Evolutionary conservation across 2,113 vertebrate genomes (phyloP).

Genomic region (Halcyon senegalensis): DNA sequence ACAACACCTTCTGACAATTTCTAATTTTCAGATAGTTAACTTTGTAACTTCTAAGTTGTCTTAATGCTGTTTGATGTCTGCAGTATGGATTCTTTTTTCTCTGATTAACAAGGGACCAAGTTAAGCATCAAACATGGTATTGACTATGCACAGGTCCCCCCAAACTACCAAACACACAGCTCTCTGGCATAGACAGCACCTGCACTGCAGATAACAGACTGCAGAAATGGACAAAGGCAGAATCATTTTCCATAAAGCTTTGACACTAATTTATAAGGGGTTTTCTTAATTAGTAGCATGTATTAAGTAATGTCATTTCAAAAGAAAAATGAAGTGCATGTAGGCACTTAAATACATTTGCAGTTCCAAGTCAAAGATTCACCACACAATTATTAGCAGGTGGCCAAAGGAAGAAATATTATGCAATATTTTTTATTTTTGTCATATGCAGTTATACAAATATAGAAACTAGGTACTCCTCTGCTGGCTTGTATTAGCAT

Average conservation of each 20-base stretch:
- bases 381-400: neutral
- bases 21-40: neutral
- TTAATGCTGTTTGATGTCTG: neutral
- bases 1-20: neutral
- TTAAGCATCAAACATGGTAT: neutral
- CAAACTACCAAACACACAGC: neutral
- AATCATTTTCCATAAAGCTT: neutral
- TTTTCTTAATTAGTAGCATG: neutral
- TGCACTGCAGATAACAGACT: slow-evolving; percentile 21
- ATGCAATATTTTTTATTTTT: neutral
- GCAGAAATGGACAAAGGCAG: neutral
- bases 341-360: neutral
- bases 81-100: neutral
- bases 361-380: neutral
- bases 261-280: neutral
- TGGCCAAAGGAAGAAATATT: neutral
- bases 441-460: neutral
- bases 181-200: neutral
- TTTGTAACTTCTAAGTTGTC: neutral
- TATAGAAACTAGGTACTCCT: neutral
- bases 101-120: neutral
- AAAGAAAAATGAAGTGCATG: neutral
- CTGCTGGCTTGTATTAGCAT: neutral
- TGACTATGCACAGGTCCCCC: neutral
- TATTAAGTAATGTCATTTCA: neutral